Evolutionary conservation across 1,140 invertebrate genomes (phyloP).

Genomic region (Wasmannia auropunctata): DNA sequence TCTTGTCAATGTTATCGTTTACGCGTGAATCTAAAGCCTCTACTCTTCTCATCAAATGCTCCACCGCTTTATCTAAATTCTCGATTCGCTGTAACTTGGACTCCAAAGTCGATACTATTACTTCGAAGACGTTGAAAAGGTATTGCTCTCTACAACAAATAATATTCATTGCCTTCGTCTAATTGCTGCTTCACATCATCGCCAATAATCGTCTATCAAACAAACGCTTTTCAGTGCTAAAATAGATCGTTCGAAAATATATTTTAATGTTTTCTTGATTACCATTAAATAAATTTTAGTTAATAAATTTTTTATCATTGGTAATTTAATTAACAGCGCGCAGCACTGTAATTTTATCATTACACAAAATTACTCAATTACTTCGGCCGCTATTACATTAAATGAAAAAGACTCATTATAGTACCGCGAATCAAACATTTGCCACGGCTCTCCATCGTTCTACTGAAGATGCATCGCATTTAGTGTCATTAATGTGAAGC

Average conservation of each 20-base stretch:
- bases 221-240: not conserved
- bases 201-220: not conserved
- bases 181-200: not conserved
- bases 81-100: conserved; percentile 94
- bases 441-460: not conserved
- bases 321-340: too few relatives aligned
- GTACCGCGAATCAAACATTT: not conserved
- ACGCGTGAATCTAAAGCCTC: conserved; percentile 92
- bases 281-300: not conserved
- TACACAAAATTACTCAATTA: not conserved
- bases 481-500: conserved; percentile 11
- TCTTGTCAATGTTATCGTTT: conserved; percentile 93
- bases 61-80: conserved; percentile 93
- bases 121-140: conserved; percentile 94
- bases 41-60: conserved; percentile 93
- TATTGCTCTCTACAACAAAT: conserved; percentile 92
- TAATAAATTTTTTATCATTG: not conserved
- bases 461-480: conserved; percentile 6
- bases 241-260: not conserved
- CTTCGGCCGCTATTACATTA: not conserved
- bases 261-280: not conserved
- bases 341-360: not conserved
- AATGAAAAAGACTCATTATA: not conserved
- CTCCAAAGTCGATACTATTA: conserved; percentile 94
- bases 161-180: not conserved